Evolutionary conservation across 64 coral and sea anemone species (phyloP), one percentile per base, ranked within the genome.

Genomic region (Cladopsammia gracilis): DNA sequence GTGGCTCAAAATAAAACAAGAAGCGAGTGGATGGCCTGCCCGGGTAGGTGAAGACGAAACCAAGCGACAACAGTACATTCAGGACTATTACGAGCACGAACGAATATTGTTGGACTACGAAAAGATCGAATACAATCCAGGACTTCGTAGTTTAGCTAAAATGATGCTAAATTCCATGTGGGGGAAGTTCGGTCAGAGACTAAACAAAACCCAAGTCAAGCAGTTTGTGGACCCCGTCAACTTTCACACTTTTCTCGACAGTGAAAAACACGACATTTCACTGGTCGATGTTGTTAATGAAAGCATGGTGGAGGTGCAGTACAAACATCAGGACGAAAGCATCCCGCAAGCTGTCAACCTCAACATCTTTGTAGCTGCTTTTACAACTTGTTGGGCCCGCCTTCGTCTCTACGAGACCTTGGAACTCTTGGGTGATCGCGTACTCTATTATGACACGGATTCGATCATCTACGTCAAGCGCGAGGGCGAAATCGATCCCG

Each of bases 91-190:
- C 2, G 23, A 12, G 7, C 43, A 25, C 5, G 64, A 88, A 8
- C 47, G 67, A 2, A 68, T 88, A 8, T 9, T 3, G 4, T 44
- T 88, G 44, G 48, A 73, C 4, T 0, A 9, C 56, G 51, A 59
- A 0, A 59, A 89, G 52, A 68, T 89, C 11, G 51, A 62, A 0
- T 4, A 77, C 3, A 89, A 78, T 24, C 87, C 87, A n/a, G 72
- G 87, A 13, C 64, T 88, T 3, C 19, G 26, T 10, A 0, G 6
- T 16, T 7, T 89, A 13, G 73, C 87, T 23, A 89, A 89, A 46
- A 16, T 89, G 22, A 52, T 48, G 71, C 65, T 92, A 5, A 92
- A 92, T 34, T 73, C 50, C 0, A 78, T 92, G 76, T 92, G 90
- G 90, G 90, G 78, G 2, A 83, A 85, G 3, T 92, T 92, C 25